Evolutionary conservation across 2,888 invertebrate genomes (phyloP), one percentile per base, ranked within the genome.

Genomic region (Atrina japonica): DNA sequence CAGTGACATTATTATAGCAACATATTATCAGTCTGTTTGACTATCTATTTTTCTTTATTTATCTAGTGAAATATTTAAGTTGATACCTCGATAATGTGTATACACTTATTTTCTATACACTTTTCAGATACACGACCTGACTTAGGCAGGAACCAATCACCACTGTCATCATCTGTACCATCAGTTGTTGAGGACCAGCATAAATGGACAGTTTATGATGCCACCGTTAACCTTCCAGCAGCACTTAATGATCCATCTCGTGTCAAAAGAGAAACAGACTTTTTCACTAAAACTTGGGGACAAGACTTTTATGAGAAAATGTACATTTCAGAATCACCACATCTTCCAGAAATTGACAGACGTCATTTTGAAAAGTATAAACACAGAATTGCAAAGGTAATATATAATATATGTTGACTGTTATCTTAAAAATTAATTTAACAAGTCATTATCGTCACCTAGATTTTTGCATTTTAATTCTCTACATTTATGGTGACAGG

Each of bases 241-340:
- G 97, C 97, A 79, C 93, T 99, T 75, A 98, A 98, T 92, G 98
- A 99, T 91, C 98, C 98, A 0, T 94, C 95, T 76, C 89, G 91
- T 35, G 85, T 89, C 40, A 94, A 95, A 87, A 95, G 97, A 78
- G 98, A 91, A 77, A 88, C 88, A 9, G 93, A 97, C 90, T 97
- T 99, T 88, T 97, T 99, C 88, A 97, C 97, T 0, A 97, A 96
- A 90, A 97, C 97, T 74, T 99, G 99, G 99, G 99, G 99, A 52
- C 98, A 98, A 86, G 93, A 94, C 70, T 99, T 99, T 91, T 80
- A 80, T 76, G 93, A 97, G 23, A 97, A 97, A 76, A 92, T 93
- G 29, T 93, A 94, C 53, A 93, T 97, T 83, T 93, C 94, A 45
- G 94, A 94, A 79, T 95, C 96, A 83, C 94, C 94, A 0, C 94